Conservation (phyloP, 2,113 vertebrate species). For the Pteruthius melanotis region DNA sequence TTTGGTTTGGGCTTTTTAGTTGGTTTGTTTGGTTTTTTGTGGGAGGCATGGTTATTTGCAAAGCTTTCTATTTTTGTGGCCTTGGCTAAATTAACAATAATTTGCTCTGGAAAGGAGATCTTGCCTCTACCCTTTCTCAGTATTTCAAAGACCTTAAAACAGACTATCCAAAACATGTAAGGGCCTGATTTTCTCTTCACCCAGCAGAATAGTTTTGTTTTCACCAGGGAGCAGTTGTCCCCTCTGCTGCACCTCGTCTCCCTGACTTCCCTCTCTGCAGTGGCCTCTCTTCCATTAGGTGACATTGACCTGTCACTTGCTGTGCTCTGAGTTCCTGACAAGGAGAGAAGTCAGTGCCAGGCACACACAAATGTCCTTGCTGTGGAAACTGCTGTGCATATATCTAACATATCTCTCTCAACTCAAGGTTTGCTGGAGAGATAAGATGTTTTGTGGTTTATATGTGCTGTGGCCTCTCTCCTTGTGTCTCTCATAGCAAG, state of each 20-base stretch:
- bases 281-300: neutral
- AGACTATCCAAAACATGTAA: neutral
- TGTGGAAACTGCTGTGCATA: neutral
- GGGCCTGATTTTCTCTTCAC: no score
- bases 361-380: slow-evolving; percentile 22
- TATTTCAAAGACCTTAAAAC: neutral
- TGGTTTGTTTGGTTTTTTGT: neutral
- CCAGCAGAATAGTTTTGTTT: neutral
- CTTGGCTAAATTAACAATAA: neutral
- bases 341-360: neutral
- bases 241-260: neutral
- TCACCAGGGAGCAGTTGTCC: neutral
- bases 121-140: neutral
- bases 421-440: slow-evolving; percentile 44
- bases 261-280: neutral
- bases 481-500: neutral
- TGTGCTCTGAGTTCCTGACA: neutral
- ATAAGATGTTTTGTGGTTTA: slow-evolving; percentile 10
- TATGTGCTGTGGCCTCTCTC: neutral
- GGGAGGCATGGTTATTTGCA: neutral
- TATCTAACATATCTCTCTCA: neutral
- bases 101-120: neutral
- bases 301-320: neutral
- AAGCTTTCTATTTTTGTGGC: neutral
- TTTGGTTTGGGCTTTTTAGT: neutral